Conservation (phyloP, 2,113 vertebrate species). For the Xiphophorus hellerii region DNA sequence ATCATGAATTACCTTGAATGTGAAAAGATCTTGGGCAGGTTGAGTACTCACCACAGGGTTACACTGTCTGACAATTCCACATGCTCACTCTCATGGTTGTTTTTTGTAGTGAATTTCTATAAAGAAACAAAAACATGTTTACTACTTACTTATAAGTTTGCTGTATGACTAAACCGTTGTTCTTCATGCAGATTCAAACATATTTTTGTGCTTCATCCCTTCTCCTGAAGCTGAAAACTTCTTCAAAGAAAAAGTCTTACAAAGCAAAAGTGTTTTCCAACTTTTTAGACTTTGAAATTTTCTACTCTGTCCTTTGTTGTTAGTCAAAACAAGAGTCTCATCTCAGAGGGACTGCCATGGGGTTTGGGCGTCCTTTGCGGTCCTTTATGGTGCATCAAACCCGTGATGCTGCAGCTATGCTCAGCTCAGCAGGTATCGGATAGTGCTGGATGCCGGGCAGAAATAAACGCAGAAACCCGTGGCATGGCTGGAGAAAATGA, state of each 20-base stretch:
- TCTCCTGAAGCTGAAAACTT: constrained; percentile 33
- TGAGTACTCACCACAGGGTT: not conserved
- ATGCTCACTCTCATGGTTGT: not conserved
- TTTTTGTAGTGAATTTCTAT: too few species aligned
- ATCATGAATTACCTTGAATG: too few species aligned
- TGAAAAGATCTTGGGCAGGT: too few species aligned
- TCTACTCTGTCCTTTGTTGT: constrained; percentile 25
- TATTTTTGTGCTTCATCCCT: constrained; percentile 9
- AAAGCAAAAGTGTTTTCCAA: constrained; percentile 31
- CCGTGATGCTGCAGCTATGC: constrained; percentile 56
- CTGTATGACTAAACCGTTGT: constrained; percentile 22
- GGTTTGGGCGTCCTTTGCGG: constrained; percentile 45
- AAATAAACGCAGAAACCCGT: constrained; percentile 26
- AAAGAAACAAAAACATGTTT: not conserved
- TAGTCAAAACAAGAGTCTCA: constrained; percentile 45
- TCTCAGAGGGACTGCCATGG: constrained; percentile 26
- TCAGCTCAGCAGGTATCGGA: constrained; percentile 54
- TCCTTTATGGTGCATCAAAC: constrained; percentile 64
- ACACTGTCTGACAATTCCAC: not conserved
- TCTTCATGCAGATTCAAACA: constrained; percentile 34
- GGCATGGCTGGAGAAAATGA: constrained; percentile 51
- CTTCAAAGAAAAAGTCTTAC: constrained; percentile 39
- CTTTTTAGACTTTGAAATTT: constrained; percentile 30
- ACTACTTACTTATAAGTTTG: constrained; percentile 10
- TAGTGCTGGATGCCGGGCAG: constrained; percentile 39